phyloP scores from a whole-genome alignment of 2,888 invertebrate species.

The Ormyrus nitidulus region DNA sequence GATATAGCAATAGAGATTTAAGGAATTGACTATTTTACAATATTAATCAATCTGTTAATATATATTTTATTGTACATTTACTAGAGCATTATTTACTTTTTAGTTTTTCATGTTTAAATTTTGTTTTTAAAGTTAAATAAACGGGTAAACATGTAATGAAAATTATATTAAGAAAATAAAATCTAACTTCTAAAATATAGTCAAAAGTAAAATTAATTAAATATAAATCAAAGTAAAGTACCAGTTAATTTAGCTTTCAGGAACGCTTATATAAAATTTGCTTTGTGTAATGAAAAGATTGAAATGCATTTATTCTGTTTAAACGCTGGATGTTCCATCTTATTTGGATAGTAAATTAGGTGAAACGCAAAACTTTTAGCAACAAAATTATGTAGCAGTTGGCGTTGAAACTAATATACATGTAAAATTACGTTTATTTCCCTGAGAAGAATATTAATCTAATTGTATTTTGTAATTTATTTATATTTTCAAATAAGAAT shows the following conservation, averaged over 20 bases:
- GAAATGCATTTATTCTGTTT: constrained; percentile 45
- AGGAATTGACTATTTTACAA: constrained; percentile 28
- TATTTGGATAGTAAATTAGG: constrained; percentile 15
- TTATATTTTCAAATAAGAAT: constrained; percentile 72
- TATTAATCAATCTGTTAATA: not conserved
- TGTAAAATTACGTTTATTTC: constrained; percentile 62
- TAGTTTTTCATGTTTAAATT: no score
- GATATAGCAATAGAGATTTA: constrained; percentile 15
- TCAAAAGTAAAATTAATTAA: constrained; percentile 4
- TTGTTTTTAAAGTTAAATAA: no score
- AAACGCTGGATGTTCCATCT: constrained; percentile 54
- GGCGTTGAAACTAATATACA: constrained; percentile 53
- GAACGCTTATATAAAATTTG: constrained; percentile 9
- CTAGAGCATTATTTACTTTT: no score
- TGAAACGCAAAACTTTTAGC: constrained; percentile 43
- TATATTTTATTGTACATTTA: no score
- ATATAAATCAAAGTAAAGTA: constrained; percentile 7
- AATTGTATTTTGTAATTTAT: constrained; percentile 74
- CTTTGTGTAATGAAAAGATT: constrained; percentile 10
- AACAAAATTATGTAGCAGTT: constrained; percentile 26
- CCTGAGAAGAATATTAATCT: constrained; percentile 66
- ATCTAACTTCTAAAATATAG: constrained; percentile 4
- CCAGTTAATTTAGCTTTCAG: constrained; percentile 39
- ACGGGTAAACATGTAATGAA: no score
- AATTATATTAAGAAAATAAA: not conserved